Evolutionary conservation across 2,888 invertebrate genomes (phyloP).

Genomic region (Magallana nippona): DNA sequence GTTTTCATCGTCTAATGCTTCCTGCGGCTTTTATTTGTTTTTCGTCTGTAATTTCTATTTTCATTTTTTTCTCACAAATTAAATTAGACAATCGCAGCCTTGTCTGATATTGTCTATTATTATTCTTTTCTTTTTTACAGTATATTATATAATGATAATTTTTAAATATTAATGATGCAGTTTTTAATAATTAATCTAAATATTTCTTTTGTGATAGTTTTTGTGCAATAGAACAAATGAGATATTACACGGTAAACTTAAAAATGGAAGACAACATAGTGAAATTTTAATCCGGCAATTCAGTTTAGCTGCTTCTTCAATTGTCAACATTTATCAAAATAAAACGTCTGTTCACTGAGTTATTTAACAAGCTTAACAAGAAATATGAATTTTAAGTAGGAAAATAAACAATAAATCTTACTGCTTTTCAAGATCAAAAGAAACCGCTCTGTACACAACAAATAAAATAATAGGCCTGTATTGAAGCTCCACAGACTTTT

Average conservation of each 20-base stretch:
- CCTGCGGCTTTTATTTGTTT: constrained; percentile 32
- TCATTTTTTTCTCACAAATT: constrained; percentile 27
- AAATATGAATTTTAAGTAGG: constrained; percentile 27
- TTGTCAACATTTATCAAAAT: constrained; percentile 28
- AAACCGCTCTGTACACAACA: not conserved
- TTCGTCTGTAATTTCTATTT: constrained; percentile 15
- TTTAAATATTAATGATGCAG: too few relatives aligned
- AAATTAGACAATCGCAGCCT: not conserved
- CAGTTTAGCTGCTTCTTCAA: not conserved
- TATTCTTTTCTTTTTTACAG: too few relatives aligned
- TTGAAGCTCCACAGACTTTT: not conserved
- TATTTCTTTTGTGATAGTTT: too few relatives aligned
- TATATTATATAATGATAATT: too few relatives aligned
- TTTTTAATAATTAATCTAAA: too few relatives aligned
- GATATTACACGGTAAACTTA: too few relatives aligned
- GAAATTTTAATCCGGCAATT: not conserved
- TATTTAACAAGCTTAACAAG: constrained; percentile 26
- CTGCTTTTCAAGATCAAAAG: constrained; percentile 7
- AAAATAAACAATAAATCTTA: constrained; percentile 28
- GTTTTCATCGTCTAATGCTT: constrained; percentile 23
- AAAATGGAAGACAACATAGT: too few relatives aligned
- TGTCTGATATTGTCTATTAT: not conserved
- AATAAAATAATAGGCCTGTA: not conserved
- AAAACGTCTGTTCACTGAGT: not conserved
- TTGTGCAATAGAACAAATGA: too few relatives aligned